Evolutionary conservation across 2,113 vertebrate species (phyloP).

Genomic region (Prolemur simus): DNA sequence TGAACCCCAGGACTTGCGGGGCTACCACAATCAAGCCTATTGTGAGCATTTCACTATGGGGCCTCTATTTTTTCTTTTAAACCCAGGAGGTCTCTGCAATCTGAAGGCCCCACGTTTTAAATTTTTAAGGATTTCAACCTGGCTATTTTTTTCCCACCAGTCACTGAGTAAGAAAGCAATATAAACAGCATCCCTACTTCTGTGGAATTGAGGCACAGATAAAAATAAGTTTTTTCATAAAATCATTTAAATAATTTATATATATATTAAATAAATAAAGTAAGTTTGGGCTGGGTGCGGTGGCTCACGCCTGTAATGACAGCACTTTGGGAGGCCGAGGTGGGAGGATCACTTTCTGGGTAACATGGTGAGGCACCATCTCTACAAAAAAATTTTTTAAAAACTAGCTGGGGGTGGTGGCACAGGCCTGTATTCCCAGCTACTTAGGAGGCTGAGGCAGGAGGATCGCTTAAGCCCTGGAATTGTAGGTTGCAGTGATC

Average conservation of each 20-base stretch:
- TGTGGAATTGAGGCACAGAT: background rate
- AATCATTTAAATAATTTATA: constrained; percentile 40
- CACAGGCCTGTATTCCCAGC: no score
- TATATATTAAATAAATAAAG: background rate
- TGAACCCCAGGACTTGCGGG: constrained; percentile 69
- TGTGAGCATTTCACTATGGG: constrained; percentile 57
- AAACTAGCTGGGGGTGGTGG: no score
- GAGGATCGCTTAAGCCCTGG: no score
- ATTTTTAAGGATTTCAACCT: constrained; percentile 64
- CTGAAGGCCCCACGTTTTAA: constrained; percentile 45
- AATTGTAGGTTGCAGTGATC: no score
- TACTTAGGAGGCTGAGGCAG: no score
- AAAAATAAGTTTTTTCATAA: background rate
- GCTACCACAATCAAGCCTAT: constrained; percentile 60
- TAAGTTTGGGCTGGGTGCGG: background rate
- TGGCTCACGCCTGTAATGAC: no score
- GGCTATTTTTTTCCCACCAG: background rate
- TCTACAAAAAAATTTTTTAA: no score
- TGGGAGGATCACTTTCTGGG: no score
- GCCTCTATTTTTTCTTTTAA: constrained; percentile 19
- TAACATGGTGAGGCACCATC: no score
- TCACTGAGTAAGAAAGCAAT: constrained; percentile 21
- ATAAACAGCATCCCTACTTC: background rate
- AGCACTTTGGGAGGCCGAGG: no score
- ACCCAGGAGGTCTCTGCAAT: constrained; percentile 23